Conservation (phyloP, 2,888 invertebrate species). For the Rhagonycha fulva region DNA sequence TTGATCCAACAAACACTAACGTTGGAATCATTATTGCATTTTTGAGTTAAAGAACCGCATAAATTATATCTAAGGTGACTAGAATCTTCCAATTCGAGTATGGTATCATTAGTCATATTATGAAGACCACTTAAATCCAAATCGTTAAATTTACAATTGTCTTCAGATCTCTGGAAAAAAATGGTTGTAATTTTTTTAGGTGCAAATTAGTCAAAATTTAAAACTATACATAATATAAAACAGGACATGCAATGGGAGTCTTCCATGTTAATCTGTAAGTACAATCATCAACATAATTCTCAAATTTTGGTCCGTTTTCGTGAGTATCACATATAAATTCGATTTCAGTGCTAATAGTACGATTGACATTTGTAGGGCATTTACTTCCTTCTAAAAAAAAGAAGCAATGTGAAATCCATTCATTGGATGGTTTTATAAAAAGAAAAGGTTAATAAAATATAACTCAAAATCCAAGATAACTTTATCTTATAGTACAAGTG, state of each 20-base stretch:
- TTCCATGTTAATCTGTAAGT: constrained; percentile 35
- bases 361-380: constrained; percentile 7
- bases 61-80: constrained; percentile 18
- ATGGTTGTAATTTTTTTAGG: background rate
- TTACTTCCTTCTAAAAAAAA: constrained; percentile 13
- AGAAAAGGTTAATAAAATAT: background rate
- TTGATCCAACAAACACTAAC: constrained; percentile 10
- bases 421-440: background rate
- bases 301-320: constrained; percentile 37
- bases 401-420: background rate
- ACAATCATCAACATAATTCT: constrained; percentile 23
- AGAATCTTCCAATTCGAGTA: background rate
- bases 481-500: background rate
- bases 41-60: constrained; percentile 12
- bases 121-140: background rate
- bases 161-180: background rate
- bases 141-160: background rate
- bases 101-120: background rate
- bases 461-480: too few species aligned
- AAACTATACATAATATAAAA: constrained; percentile 26
- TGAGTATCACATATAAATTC: constrained; percentile 35
- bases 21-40: constrained; percentile 1
- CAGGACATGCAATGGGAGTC: constrained; percentile 38
- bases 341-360: constrained; percentile 33
- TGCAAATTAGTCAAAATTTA: background rate